Base-by-base conservation (phyloP, 1,140 invertebrate species). In the Cryptotermes secundus region DNA sequence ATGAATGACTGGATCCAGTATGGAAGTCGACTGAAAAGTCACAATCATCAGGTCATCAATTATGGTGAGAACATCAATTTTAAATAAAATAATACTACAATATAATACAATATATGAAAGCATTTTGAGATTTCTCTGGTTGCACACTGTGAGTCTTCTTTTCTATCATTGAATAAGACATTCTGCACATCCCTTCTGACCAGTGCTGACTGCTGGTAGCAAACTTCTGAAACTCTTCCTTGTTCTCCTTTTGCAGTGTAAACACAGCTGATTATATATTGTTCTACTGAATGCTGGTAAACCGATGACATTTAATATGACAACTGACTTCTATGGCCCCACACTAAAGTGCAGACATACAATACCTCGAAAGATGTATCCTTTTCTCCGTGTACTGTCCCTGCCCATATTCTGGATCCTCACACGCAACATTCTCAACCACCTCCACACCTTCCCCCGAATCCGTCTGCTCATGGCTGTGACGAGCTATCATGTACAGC, bases 381-480 rank as follows among this genome's bases (percentile, higher is more conserved):
- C 96, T 93, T 90, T 98, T 98, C 88, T 98, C 97, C 34, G 97
- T 98, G 88, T 93, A 98, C 87, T 97, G 96, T 72, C 97, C 97
- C 87, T 93, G 92, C 3, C 97, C 97, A 90, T 97, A 94, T 34
- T 92, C 90, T 36, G 93, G 92, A 91, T 98, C 95, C 86, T 94
- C 93, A 87, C 96, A 95, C 79, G 95, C 92, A 85, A 93, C 92
- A 89, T 97, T 98, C 83, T 95, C 94, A 31, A 98, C 92, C 2
- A 98, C 96, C 89, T 98, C 97, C 9, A 98, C 96, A n/a, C 97
- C 97, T 90, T 98, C 96, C 14, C 97, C 96, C 84, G 94, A 93
- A 86, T 95, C 94, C 19, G 96, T 97, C 88, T 98, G 96, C 88
- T 98, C 97, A 87, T 95, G 93, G 89, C 96, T 97, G 88, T 98